Conservation (phyloP, 2,797 vertebrate genomes). For the Yasuhikotakia modesta region DNA sequence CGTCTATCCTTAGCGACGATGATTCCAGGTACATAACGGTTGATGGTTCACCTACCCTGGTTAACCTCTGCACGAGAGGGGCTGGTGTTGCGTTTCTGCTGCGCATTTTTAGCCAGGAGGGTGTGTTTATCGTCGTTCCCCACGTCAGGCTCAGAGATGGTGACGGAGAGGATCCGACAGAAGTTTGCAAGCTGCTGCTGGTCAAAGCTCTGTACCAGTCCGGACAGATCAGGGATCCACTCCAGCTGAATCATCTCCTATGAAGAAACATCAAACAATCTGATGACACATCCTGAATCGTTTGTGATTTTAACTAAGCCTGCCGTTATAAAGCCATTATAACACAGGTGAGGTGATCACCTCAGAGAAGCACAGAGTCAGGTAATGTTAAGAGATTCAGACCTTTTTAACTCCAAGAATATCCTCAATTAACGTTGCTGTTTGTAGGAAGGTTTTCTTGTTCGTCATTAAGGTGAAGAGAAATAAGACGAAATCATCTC, state of each 20-base stretch:
- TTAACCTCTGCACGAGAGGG: constrained; percentile 96
- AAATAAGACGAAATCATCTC: constrained; percentile 96
- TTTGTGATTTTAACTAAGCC: neutral
- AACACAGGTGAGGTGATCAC: no score
- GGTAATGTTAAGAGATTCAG: neutral
- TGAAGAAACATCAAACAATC: constrained; percentile 10
- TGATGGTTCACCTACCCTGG: constrained; percentile 81
- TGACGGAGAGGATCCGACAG: constrained; percentile 98
- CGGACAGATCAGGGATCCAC: constrained; percentile 91
- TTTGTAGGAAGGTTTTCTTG: constrained; percentile 98
- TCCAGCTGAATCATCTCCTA: constrained; percentile 98
- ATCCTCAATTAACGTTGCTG: constrained; percentile 96
- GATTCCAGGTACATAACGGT: neutral
- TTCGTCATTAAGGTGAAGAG: constrained; percentile 98
- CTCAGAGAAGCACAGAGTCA: no score
- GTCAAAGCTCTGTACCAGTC: constrained; percentile 95
- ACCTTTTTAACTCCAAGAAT: constrained; percentile 99
- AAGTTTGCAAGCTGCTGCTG: constrained; percentile 99
- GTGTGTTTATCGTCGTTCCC: constrained; percentile 98
- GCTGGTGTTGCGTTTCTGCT: constrained; percentile 89
- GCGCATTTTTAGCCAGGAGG: constrained; percentile 94
- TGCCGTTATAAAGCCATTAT: neutral
- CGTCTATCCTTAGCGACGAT: neutral
- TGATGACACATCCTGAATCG: neutral
- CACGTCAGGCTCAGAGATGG: constrained; percentile 95